Percentiles rank a stretch among this genome's conserved stretches.
phyloP scores from a whole-genome alignment of 2,888 invertebrate species.

The Calameuta idolon region DNA sequence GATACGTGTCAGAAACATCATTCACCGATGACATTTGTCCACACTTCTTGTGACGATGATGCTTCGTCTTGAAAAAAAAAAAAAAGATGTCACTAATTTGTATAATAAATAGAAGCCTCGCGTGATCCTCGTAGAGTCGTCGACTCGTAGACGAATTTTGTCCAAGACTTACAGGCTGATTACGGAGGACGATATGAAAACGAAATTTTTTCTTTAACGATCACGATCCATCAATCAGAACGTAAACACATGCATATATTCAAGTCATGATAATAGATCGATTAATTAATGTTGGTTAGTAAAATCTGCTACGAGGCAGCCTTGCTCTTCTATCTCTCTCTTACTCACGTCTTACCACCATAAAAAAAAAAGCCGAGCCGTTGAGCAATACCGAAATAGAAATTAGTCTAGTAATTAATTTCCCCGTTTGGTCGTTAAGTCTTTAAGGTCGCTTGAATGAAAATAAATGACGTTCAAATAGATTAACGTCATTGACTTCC shows the following conservation, averaged over 20 bases:
- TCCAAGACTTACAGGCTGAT: background rate
- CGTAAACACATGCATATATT: background rate
- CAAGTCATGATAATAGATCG: background rate
- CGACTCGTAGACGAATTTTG: background rate
- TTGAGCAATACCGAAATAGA: background rate
- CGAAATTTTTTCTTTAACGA: background rate
- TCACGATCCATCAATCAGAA: background rate
- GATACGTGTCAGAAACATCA: background rate
- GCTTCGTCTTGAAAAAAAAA: background rate
- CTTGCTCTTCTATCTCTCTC: background rate
- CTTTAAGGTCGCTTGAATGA: background rate
- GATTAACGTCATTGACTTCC: background rate
- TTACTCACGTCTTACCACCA: background rate
- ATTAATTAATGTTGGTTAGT: background rate
- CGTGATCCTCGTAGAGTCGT: background rate
- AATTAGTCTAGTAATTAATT: background rate
- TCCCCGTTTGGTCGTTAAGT: background rate
- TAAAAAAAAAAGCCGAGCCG: background rate
- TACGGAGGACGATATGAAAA: background rate
- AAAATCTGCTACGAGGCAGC: background rate
- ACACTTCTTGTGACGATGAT: background rate
- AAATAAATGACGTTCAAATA: constrained; percentile 2
- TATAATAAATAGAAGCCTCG: background rate
- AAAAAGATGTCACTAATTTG: background rate
- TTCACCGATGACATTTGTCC: background rate